phyloP scores from a whole-genome alignment of 2,888 invertebrate species.

The Eilema sororculum region DNA sequence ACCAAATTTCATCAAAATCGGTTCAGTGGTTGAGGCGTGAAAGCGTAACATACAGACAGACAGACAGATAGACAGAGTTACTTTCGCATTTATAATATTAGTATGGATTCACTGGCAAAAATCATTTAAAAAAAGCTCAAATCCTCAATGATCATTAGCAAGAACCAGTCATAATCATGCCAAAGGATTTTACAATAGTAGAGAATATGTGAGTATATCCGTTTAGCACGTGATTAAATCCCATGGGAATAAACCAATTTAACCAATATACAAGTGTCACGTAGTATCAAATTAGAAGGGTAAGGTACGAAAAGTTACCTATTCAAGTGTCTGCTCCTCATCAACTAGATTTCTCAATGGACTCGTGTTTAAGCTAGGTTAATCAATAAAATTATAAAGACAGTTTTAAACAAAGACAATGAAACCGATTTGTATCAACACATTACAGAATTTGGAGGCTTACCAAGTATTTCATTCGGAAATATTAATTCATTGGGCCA shows the following conservation, averaged over 20 bases:
- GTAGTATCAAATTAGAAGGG: constrained; percentile 7
- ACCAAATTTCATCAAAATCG: too few relatives aligned
- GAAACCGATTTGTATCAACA: background rate
- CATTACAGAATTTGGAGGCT: constrained; percentile 16
- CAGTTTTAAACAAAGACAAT: background rate
- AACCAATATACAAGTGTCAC: background rate
- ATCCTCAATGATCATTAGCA: background rate
- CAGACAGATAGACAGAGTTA: too few relatives aligned
- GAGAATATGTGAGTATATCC: background rate
- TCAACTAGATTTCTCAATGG: constrained; percentile 11
- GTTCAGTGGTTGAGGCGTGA: too few relatives aligned
- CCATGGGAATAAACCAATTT: constrained; percentile 6
- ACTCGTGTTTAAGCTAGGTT: background rate
- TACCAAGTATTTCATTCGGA: constrained; percentile 63
- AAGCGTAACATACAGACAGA: too few relatives aligned
- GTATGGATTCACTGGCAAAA: too few relatives aligned
- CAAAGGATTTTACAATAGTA: background rate
- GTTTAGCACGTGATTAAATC: background rate
- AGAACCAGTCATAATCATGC: background rate
- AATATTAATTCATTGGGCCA: constrained; percentile 57
- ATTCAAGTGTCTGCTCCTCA: constrained; percentile 3
- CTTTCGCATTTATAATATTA: too few relatives aligned
- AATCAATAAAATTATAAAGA: background rate
- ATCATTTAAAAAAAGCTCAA: background rate
- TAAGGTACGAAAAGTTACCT: constrained; percentile 9